A percentile compares a stretch with the other conserved stretches of the same genome.
Evolutionary conservation across 2,113 vertebrate species (phyloP).

Genomic region (Pan paniscus): DNA sequence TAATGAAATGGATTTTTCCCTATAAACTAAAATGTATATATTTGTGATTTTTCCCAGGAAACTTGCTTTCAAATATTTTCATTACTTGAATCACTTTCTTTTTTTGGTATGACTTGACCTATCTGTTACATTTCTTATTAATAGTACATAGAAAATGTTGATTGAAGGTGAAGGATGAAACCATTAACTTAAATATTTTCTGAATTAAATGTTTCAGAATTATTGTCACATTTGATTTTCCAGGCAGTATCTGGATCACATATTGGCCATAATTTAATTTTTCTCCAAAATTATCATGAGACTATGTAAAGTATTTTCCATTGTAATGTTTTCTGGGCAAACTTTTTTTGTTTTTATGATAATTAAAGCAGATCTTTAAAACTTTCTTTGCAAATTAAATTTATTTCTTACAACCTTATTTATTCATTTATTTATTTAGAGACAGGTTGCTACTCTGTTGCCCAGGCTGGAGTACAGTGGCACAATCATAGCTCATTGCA

Average conservation of each 20-base stretch:
- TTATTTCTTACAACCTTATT: background rate
- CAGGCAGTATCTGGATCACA: background rate
- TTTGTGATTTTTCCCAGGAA: background rate
- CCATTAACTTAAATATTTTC: background rate
- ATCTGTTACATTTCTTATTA: background rate
- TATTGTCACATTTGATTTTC: background rate
- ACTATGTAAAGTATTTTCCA: background rate
- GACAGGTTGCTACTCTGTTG: no score
- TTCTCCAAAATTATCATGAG: background rate
- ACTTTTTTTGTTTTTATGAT: background rate
- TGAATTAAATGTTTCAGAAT: background rate
- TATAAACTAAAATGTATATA: background rate
- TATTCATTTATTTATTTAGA: background rate
- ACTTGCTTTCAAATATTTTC: slow-evolving; percentile 26
- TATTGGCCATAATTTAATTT: background rate
- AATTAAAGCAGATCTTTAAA: slow-evolving; percentile 6
- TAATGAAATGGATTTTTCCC: background rate
- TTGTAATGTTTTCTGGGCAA: slow-evolving; percentile 9
- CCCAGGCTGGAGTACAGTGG: no score
- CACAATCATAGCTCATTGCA: no score
- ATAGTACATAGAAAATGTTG: background rate
- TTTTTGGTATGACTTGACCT: background rate
- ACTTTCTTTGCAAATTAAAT: background rate
- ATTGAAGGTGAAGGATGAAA: background rate
- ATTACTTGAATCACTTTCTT: background rate